Percentiles rank a stretch among this genome's conserved stretches.
phyloP scores from a whole-genome alignment of 2,797 vertebrate species.

The Coreius guichenoti region DNA sequence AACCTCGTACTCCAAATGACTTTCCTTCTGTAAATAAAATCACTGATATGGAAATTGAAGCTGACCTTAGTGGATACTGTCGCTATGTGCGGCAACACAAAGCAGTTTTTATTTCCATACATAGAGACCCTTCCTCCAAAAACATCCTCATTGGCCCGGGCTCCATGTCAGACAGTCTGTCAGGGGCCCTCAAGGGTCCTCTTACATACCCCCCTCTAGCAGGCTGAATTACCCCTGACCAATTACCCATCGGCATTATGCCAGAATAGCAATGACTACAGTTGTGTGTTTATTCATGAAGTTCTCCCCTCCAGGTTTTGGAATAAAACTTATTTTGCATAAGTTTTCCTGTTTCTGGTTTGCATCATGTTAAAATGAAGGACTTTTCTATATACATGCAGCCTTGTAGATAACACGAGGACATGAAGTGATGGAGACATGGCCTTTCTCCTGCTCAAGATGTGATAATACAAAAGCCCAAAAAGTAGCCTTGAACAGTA shows the following conservation, averaged over 20 bases:
- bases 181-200: slow-evolving; percentile 57
- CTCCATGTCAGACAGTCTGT: slow-evolving; percentile 53
- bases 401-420: neutral
- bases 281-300: slow-evolving; percentile 56
- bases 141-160: slow-evolving; percentile 54
- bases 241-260: slow-evolving; percentile 55
- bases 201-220: slow-evolving; percentile 57
- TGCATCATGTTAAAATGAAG: slow-evolving; percentile 23
- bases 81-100: slow-evolving; percentile 48
- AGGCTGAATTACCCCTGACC: slow-evolving; percentile 60
- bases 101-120: slow-evolving; percentile 59
- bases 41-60: slow-evolving; percentile 28
- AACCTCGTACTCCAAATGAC: neutral
- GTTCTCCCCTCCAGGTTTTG: slow-evolving; percentile 16
- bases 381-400: slow-evolving; percentile 9
- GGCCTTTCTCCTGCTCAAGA: neutral
- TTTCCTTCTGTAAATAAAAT: slow-evolving; percentile 45
- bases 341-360: slow-evolving; percentile 30
- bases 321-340: neutral
- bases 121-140: slow-evolving; percentile 53
- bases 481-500: neutral
- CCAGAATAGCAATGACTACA: slow-evolving; percentile 49
- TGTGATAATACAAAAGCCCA: neutral
- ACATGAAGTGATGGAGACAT: neutral
- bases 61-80: slow-evolving; percentile 51